Conservation (phyloP, 2,797 vertebrate species). For the Chelonia mydas region DNA sequence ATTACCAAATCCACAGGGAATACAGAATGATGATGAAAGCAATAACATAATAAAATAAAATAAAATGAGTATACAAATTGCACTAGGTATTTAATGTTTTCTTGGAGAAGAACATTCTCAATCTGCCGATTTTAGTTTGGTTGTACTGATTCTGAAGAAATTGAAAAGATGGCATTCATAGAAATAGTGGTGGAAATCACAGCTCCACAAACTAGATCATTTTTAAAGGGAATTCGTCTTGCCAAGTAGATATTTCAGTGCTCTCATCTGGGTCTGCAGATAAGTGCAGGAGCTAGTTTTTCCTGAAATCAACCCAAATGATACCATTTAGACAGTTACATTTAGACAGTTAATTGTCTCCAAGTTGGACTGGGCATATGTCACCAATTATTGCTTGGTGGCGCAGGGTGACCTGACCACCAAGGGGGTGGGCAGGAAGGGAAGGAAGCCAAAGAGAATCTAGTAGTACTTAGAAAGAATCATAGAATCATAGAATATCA, state of each 20-base stretch:
- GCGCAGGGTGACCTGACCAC: no score
- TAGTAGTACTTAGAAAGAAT: no score
- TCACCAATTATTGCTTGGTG: no score
- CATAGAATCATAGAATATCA: no score
- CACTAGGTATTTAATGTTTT: background rate
- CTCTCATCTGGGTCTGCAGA: fast-evolving
- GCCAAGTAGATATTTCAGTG: no score
- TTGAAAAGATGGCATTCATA: background rate
- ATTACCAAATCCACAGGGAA: background rate
- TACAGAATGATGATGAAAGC: background rate
- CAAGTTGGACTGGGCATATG: no score
- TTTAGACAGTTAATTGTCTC: background rate
- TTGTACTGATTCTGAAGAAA: background rate
- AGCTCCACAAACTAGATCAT: background rate
- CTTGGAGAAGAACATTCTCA: background rate
- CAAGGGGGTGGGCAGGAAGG: no score
- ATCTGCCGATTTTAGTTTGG: background rate
- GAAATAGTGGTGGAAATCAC: background rate
- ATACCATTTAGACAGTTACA: background rate
- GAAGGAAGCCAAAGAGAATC: no score
- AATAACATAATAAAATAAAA: background rate
- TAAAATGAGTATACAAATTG: background rate
- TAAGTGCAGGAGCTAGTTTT: background rate
- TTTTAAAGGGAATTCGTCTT: background rate
- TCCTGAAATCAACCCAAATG: background rate